Conservation (phyloP, 2,113 vertebrate species). For the Podiceps cristatus region DNA sequence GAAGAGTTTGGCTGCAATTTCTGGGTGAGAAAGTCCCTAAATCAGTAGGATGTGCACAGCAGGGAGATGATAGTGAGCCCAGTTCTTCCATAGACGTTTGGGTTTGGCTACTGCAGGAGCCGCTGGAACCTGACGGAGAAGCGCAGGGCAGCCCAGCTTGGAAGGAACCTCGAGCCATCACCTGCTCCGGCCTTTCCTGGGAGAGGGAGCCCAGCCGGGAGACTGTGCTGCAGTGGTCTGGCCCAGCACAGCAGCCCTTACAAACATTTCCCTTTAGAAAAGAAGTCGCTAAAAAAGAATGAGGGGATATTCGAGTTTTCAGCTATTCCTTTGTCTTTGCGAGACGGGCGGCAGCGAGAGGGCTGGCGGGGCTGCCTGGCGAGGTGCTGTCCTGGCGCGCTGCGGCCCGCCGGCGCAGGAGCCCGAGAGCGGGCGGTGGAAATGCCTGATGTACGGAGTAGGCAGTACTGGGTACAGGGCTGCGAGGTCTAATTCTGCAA, state of each 20-base stretch:
- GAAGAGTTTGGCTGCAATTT: not conserved
- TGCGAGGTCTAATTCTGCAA: not conserved
- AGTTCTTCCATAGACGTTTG: rapidly evolving
- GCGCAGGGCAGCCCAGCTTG: not conserved
- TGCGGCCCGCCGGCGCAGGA: too few relatives aligned
- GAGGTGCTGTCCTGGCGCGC: not conserved
- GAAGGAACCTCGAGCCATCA: not conserved
- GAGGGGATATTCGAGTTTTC: not conserved
- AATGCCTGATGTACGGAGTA: rapidly evolving
- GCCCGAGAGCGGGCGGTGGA: too few relatives aligned
- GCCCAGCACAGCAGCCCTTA: not conserved
- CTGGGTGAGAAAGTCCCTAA: not conserved
- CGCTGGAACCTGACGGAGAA: not conserved
- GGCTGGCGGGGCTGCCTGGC: not conserved
- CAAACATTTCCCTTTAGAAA: not conserved
- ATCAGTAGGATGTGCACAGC: not conserved
- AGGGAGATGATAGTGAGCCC: rapidly evolving
- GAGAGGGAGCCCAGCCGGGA: not conserved
- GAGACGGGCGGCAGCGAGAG: not conserved
- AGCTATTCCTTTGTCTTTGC: not conserved
- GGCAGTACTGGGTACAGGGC: rapidly evolving
- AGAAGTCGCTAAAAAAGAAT: not conserved
- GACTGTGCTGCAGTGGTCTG: rapidly evolving
- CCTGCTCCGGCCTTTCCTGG: not conserved
- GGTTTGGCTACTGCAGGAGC: not conserved